phyloP scores from a whole-genome alignment of 2,113 vertebrate genomes.

The Athene noctua region DNA sequence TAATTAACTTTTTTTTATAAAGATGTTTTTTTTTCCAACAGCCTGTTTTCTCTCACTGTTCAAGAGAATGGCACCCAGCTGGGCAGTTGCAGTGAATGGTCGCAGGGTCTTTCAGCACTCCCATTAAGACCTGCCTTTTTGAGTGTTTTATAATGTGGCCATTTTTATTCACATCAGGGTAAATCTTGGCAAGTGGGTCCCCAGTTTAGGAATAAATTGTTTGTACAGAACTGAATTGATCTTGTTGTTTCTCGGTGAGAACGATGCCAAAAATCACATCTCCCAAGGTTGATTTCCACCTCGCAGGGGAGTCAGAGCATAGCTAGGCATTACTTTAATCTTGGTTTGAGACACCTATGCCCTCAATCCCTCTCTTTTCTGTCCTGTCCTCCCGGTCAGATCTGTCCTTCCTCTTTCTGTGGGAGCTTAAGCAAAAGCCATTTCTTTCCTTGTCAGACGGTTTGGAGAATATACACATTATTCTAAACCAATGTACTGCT shows the following conservation, averaged over 20 bases:
- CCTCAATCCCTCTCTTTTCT: not conserved
- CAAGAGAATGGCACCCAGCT: conserved; percentile 3
- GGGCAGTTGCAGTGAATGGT: not conserved
- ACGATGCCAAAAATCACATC: not conserved
- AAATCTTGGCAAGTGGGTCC: conserved; percentile 11
- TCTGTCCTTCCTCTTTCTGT: not conserved
- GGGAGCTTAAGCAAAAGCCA: not conserved
- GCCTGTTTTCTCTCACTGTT: not conserved
- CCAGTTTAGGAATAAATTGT: conserved; percentile 10
- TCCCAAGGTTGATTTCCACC: not conserved
- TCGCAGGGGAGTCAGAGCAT: not conserved
- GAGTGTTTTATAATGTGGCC: conserved; percentile 6
- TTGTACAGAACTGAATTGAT: conserved; percentile 18
- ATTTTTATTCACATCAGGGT: conserved; percentile 41
- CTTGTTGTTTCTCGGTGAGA: not conserved
- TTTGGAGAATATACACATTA: not conserved
- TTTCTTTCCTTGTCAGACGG: not conserved
- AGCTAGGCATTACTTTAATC: not conserved
- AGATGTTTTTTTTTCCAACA: not conserved
- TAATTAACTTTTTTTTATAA: not conserved
- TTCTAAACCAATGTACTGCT: not conserved
- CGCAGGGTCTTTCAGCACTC: not conserved
- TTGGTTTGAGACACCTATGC: not conserved
- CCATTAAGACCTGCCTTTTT: conserved; percentile 29
- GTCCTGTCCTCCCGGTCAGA: not conserved